Conservation (phyloP, 2,888 invertebrate genomes). For the Druceiella hillmani region DNA sequence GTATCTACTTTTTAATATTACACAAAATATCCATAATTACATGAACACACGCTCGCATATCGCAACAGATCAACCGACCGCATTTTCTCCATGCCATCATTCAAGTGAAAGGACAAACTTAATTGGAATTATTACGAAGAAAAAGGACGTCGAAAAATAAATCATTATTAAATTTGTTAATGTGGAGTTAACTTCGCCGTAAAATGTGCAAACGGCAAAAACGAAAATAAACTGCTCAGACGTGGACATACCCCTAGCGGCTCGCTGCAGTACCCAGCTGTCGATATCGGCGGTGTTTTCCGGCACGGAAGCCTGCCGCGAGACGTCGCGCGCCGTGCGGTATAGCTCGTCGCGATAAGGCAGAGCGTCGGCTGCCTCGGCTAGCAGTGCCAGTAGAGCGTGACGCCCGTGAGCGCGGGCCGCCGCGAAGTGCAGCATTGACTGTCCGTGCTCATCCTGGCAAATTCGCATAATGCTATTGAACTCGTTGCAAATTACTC, state of each 20-base stretch:
- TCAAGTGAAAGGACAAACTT: too few species aligned
- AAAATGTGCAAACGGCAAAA: too few species aligned
- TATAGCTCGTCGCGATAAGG: slow-evolving; percentile 83
- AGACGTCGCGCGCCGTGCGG: slow-evolving; percentile 81
- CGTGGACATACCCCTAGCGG: slow-evolving; percentile 64
- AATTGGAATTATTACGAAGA: too few species aligned
- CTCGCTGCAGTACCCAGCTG: slow-evolving; percentile 69
- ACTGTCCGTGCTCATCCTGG: slow-evolving; percentile 86
- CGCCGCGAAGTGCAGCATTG: slow-evolving; percentile 83
- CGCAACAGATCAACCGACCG: too few species aligned
- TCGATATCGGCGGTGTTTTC: slow-evolving; percentile 82
- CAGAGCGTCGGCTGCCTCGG: slow-evolving; percentile 74
- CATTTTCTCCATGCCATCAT: too few species aligned
- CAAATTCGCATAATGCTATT: slow-evolving; percentile 19
- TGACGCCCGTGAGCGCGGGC: slow-evolving; percentile 76
- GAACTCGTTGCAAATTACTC: not conserved
- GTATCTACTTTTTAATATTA: too few species aligned
- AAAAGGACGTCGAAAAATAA: too few species aligned
- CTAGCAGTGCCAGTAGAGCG: slow-evolving; percentile 71
- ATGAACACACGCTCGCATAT: too few species aligned
- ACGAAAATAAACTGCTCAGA: too few species aligned
- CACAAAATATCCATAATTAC: too few species aligned
- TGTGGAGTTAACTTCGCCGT: too few species aligned
- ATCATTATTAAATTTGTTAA: too few species aligned
- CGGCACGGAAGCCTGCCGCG: slow-evolving; percentile 68